A percentile compares a stretch with the other conserved stretches of the same genome.
These are phyloP conservation scores for Neoarius graeffei DNA, from an alignment of 2,113 vertebrate species.

Conservation along the genomic window DNA sequence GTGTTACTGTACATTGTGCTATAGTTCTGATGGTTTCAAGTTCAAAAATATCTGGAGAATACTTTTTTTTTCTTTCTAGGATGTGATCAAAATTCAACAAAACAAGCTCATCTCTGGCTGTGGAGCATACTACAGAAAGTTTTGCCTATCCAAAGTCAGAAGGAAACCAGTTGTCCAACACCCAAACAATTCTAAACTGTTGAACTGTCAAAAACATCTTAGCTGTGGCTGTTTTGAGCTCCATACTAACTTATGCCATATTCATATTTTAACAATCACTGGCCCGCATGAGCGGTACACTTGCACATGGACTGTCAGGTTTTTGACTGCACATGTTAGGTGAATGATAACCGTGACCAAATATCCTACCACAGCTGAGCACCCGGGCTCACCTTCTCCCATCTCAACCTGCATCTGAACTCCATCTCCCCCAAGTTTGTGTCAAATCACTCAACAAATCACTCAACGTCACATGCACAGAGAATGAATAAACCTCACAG, in stretches of 20 bases:
- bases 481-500: conserved; percentile 59
- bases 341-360: conserved; percentile 69
- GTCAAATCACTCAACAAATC: conserved; percentile 74
- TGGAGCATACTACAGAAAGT: neutral
- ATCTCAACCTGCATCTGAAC: conserved; percentile 34
- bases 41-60: neutral
- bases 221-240: conserved; percentile 2
- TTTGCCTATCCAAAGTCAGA: conserved; percentile 4
- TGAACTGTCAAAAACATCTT: conserved; percentile 35
- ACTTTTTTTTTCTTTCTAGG: neutral
- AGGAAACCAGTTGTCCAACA: neutral
- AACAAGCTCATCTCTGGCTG: conserved; percentile 3
- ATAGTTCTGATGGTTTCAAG: neutral
- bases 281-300: conserved; percentile 15
- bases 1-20: neutral
- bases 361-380: conserved; percentile 64
- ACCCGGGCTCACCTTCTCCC: conserved; percentile 58
- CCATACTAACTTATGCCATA: conserved; percentile 25
- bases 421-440: conserved; percentile 66
- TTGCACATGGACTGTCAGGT: conserved; percentile 71
- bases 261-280: conserved; percentile 32
- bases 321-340: conserved; percentile 72
- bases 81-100: neutral
- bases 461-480: conserved; percentile 60
- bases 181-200: conserved; percentile 6